Percentiles rank a stretch among this genome's conserved stretches.
These are phyloP conservation scores for Melinopterus prodromus DNA, from an alignment of 2,888 invertebrate genomes.

Conservation along the genomic window DNA sequence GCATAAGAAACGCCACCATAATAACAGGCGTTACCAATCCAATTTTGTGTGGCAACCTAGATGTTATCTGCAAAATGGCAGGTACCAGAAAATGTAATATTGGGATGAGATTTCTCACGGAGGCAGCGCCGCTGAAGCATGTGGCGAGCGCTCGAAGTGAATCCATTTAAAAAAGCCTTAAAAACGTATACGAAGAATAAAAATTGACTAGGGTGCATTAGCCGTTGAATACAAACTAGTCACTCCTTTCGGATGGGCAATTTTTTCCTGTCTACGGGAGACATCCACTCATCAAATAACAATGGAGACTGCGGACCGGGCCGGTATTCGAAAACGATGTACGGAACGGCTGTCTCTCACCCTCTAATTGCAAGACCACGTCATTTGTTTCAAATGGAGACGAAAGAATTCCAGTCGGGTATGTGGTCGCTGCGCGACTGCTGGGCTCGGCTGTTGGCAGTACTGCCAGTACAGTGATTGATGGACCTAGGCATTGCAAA, in stretches of 20 bases:
- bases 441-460: background rate
- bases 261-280: background rate
- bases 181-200: background rate
- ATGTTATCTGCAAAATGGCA: background rate
- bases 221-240: background rate
- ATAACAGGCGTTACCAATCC: background rate
- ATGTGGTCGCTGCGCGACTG: constrained; percentile 8
- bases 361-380: constrained; percentile 30
- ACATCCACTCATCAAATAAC: background rate
- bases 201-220: background rate
- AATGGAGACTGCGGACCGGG: background rate
- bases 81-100: background rate
- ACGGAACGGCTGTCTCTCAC: constrained; percentile 22
- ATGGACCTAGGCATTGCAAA: constrained; percentile 8
- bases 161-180: background rate
- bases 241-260: constrained; percentile 4
- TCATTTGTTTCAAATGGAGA: constrained; percentile 30
- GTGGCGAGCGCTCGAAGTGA: background rate
- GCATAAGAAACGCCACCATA: background rate
- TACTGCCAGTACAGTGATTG: constrained; percentile 18
- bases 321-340: constrained; percentile 6
- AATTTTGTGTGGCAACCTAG: background rate
- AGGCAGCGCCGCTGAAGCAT: background rate
- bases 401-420: constrained; percentile 18
- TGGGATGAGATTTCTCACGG: background rate